Percentiles rank a stretch among this genome's conserved stretches.
phyloP scores from a whole-genome alignment of 1,140 invertebrate species.

The Popillia japonica region DNA sequence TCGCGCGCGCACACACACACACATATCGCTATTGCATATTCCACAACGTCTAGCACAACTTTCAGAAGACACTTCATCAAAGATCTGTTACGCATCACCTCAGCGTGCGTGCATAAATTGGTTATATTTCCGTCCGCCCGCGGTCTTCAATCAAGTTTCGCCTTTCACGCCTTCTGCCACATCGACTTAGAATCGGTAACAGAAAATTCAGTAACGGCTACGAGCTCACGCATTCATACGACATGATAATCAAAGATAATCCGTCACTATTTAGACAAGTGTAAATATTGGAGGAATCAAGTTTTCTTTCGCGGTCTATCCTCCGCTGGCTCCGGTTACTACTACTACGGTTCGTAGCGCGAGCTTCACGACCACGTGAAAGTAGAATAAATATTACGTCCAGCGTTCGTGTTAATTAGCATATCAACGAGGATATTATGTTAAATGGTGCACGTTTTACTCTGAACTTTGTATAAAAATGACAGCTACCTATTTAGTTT shows the following conservation, averaged over 20 bases:
- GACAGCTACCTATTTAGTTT: constrained; percentile 23
- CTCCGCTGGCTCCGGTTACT: constrained; percentile 5
- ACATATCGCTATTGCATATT: too few species aligned
- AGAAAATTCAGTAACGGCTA: background rate
- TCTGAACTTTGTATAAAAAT: constrained; percentile 9
- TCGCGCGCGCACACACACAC: too few species aligned
- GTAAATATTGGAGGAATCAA: constrained; percentile 29
- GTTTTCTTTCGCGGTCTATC: background rate
- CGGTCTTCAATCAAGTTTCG: background rate
- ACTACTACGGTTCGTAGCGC: background rate
- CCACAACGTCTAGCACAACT: too few species aligned
- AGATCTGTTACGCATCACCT: background rate
- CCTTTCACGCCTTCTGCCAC: constrained; percentile 12
- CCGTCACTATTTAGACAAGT: constrained; percentile 31
- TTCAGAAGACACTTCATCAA: background rate
- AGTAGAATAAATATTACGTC: constrained; percentile 24
- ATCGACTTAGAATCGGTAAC: constrained; percentile 4
- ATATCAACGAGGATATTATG: constrained; percentile 17
- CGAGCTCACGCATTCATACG: background rate
- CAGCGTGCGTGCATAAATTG: background rate
- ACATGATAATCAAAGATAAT: constrained; percentile 18
- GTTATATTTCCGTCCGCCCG: background rate
- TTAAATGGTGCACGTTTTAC: constrained; percentile 11
- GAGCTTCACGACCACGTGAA: background rate
- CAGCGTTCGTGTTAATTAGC: constrained; percentile 5